phyloP scores from a whole-genome alignment of 1,140 invertebrate genomes.

The Heterodera carotae region DNA sequence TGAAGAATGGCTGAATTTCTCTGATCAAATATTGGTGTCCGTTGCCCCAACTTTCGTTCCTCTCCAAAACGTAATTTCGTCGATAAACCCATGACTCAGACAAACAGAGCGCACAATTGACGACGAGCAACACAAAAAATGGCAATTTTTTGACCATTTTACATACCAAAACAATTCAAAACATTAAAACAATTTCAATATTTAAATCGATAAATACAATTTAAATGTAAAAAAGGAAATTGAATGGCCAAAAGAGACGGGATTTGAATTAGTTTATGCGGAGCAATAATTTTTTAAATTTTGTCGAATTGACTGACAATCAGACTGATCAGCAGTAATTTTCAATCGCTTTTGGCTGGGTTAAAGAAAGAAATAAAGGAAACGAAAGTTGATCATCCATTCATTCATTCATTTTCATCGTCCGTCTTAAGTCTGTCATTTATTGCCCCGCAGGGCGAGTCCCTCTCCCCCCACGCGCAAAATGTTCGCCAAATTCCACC shows the following conservation, averaged over 20 bases:
- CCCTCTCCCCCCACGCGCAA: not conserved
- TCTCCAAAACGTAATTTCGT: slow-evolving; percentile 23
- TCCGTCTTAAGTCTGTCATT: too few species aligned
- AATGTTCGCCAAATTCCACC: not conserved
- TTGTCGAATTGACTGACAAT: too few species aligned
- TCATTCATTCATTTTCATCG: too few species aligned
- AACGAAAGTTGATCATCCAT: not conserved
- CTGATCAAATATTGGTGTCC: slow-evolving; percentile 37
- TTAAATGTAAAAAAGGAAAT: not conserved
- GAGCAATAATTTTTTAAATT: too few species aligned
- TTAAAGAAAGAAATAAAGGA: too few species aligned
- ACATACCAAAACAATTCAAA: not conserved
- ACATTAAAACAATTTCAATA: not conserved
- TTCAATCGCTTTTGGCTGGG: too few species aligned
- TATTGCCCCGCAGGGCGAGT: not conserved
- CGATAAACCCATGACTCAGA: slow-evolving; percentile 3
- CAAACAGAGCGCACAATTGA: not conserved
- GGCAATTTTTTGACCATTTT: not conserved
- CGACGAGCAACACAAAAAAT: not conserved
- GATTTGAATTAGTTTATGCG: too few species aligned
- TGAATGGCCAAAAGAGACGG: too few species aligned
- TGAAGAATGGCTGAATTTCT: slow-evolving; percentile 39
- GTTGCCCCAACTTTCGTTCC: slow-evolving; percentile 28
- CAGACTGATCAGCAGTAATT: too few species aligned
- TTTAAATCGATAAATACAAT: not conserved